phyloP scores from a whole-genome alignment of 2,888 invertebrate species.

The Ligdia adustata region DNA sequence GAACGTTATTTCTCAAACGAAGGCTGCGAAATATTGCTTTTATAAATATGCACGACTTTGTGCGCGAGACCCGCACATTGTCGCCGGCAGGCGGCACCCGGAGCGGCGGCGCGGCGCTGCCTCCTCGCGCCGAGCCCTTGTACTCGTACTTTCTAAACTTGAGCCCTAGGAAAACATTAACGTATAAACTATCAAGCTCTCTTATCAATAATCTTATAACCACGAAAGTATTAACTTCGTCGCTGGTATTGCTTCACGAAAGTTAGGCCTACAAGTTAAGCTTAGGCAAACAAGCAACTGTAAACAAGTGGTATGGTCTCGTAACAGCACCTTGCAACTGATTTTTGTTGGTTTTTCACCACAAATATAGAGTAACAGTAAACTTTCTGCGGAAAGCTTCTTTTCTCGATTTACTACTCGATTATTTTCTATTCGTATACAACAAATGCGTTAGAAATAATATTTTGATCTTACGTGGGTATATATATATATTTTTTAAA shows the following conservation, averaged over 20 bases:
- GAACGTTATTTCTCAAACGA: constrained; percentile 79
- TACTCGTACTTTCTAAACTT: constrained; percentile 24
- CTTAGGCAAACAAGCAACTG: too few species aligned
- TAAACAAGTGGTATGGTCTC: constrained; percentile 4
- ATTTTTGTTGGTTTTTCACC: constrained; percentile 10
- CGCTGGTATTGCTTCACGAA: too few species aligned
- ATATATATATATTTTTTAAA: too few species aligned
- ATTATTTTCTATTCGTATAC: constrained; percentile 1
- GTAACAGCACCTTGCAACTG: constrained; percentile 1
- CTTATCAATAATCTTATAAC: not conserved
- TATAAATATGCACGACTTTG: constrained; percentile 78
- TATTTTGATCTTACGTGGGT: not conserved
- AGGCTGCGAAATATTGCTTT: constrained; percentile 77
- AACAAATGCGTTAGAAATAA: not conserved
- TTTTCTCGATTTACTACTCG: too few species aligned
- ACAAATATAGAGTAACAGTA: constrained; percentile 9
- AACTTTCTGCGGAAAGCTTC: constrained; percentile 18
- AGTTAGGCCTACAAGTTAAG: too few species aligned
- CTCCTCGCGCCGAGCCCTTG: constrained; percentile 23
- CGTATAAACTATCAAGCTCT: not conserved
- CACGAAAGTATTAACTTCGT: not conserved
- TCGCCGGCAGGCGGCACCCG: constrained; percentile 44
- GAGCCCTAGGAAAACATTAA: constrained; percentile 3
- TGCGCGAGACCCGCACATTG: constrained; percentile 67
- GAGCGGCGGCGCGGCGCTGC: constrained; percentile 28